Evolutionary conservation across 2,797 vertebrate genomes (phyloP).

Genomic region (Sebastes diploproa): DNA sequence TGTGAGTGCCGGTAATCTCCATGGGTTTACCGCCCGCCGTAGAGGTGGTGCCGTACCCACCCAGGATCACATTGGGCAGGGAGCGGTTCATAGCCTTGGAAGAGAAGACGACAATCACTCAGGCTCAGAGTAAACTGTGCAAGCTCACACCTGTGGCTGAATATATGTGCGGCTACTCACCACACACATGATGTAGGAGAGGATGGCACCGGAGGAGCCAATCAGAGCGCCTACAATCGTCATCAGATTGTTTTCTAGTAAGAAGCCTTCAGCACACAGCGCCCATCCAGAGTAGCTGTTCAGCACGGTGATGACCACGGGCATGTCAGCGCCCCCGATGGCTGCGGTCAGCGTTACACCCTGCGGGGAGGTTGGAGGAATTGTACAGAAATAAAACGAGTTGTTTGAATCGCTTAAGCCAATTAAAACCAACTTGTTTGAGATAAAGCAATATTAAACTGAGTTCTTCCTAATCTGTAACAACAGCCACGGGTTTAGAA

Average conservation of each 20-base stretch:
- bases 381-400: not conserved
- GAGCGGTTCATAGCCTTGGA: slow-evolving; percentile 82
- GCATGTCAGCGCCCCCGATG: slow-evolving; percentile 86
- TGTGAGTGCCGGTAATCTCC: slow-evolving; percentile 84
- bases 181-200: slow-evolving; percentile 86
- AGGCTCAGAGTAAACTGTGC: not conserved
- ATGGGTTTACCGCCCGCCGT: slow-evolving; percentile 82
- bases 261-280: slow-evolving; percentile 84
- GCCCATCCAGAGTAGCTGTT: slow-evolving; percentile 87
- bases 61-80: slow-evolving; percentile 84
- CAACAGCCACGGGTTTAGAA: not conserved
- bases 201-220: slow-evolving; percentile 84
- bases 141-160: not conserved
- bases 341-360: slow-evolving; percentile 84
- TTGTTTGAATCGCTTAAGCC: not conserved
- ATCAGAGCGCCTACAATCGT: slow-evolving; percentile 83
- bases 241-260: slow-evolving; percentile 85
- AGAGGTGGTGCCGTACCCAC: slow-evolving; percentile 81
- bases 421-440: not conserved
- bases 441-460: not conserved
- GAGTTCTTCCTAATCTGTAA: not conserved
- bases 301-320: slow-evolving; percentile 84
- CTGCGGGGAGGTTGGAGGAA: slow-evolving; percentile 37
- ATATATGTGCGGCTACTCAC: slow-evolving; percentile 63
- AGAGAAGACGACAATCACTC: not conserved